phyloP scores from a whole-genome alignment of 2,797 vertebrate species.

The Gambusia yucatana region DNA sequence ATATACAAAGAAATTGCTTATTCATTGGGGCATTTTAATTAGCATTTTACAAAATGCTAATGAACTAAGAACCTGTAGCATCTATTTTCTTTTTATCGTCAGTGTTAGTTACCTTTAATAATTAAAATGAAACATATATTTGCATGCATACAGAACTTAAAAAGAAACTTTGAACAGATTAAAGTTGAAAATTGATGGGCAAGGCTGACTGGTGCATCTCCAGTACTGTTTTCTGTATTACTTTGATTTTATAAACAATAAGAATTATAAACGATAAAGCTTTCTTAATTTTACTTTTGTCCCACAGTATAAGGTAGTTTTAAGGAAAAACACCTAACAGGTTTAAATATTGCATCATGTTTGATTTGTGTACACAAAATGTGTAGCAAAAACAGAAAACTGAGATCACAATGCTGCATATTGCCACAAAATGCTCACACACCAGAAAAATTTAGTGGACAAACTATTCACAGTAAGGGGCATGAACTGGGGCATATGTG shows the following conservation, averaged over 20 bases:
- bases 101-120: not conserved
- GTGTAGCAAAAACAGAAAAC: not conserved
- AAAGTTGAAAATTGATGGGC: not conserved
- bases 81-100: not conserved
- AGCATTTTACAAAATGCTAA: not conserved
- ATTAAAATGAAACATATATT: not conserved
- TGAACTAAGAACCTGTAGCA: not conserved
- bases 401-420: not conserved
- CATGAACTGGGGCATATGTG: conserved; percentile 35
- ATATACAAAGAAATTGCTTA: no score
- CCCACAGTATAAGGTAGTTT: not conserved
- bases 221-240: not conserved
- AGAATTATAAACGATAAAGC: not conserved
- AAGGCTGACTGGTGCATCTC: not conserved
- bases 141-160: not conserved
- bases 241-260: not conserved
- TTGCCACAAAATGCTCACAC: not conserved
- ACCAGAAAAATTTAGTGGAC: not conserved
- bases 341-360: not conserved
- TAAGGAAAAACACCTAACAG: not conserved
- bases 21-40: not conserved
- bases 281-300: not conserved
- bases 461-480: conserved; percentile 14
- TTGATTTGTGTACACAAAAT: not conserved
- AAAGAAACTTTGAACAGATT: not conserved